These are phyloP conservation scores for Corythornis leucogaster DNA, from an alignment of 2,797 vertebrate species.

Conservation along the genomic window DNA sequence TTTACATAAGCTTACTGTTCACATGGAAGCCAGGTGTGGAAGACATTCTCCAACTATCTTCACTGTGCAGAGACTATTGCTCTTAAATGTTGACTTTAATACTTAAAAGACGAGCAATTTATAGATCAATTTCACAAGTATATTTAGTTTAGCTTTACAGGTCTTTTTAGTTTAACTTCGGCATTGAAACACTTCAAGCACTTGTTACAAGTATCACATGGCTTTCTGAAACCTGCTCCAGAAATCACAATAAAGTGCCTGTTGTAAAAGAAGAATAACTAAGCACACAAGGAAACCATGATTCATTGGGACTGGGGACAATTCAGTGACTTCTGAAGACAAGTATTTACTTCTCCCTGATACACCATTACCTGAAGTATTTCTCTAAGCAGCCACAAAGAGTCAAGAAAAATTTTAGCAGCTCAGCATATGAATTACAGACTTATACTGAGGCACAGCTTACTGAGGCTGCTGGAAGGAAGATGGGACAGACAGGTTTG, in stretches of 20 bases:
- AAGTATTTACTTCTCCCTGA: neutral
- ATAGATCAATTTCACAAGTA: neutral
- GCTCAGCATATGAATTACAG: neutral
- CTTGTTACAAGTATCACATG: neutral
- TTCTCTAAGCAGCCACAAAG: neutral
- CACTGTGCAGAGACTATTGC: neutral
- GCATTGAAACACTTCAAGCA: neutral
- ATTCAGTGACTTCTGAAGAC: neutral
- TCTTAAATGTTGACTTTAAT: neutral
- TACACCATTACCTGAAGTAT: neutral
- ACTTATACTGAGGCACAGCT: neutral
- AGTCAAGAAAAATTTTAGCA: conserved; percentile 25
- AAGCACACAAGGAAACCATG: neutral
- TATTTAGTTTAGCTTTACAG: neutral
- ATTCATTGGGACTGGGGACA: neutral
- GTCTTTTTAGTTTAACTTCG: neutral
- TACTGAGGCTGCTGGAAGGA: neutral
- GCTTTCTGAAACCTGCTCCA: conserved; percentile 3
- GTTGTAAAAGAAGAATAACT: neutral
- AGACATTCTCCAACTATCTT: neutral
- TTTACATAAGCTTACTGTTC: neutral
- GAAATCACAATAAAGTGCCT: neutral
- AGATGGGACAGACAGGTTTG: neutral
- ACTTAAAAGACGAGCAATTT: neutral
- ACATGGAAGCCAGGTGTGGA: neutral